A percentile compares a stretch with the other conserved stretches of the same genome.
These are phyloP conservation scores for Lottia gigantea DNA, from an alignment of 2,888 invertebrate genomes.

Conservation along the genomic window DNA sequence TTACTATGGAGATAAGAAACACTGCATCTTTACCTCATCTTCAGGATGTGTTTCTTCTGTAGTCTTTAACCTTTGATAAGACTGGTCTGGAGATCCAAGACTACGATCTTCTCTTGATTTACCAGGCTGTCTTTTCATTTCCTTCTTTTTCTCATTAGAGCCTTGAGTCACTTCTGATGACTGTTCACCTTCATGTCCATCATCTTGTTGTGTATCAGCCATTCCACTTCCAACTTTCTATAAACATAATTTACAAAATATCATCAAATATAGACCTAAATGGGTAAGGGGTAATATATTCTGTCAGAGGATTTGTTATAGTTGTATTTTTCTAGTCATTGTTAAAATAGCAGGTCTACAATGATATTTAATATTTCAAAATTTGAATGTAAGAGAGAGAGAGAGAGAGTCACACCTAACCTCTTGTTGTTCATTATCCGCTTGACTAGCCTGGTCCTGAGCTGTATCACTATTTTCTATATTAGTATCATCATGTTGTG, in stretches of 20 bases:
- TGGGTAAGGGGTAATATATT: no score
- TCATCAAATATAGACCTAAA: no score
- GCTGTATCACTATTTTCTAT: conserved; percentile 53
- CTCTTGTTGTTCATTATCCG: conserved; percentile 52
- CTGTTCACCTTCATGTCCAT: conserved; percentile 64
- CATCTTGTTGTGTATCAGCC: conserved; percentile 70
- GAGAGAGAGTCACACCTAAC: conserved; percentile 25
- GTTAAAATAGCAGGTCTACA: no score
- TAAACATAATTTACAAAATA: background rate
- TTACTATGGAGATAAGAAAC: no score
- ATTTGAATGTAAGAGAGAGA: no score
- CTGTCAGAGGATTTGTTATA: no score
- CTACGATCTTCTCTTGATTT: conserved; percentile 54
- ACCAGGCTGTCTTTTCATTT: conserved; percentile 54
- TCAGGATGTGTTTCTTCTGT: conserved; percentile 38
- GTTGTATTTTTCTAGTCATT: no score
- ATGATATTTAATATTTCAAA: no score
- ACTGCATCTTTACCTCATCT: conserved; percentile 18
- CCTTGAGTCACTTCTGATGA: conserved; percentile 46
- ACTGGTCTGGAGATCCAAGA: conserved; percentile 61
- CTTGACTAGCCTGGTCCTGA: conserved; percentile 45
- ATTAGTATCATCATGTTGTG: conserved; percentile 46
- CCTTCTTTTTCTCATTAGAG: conserved; percentile 42
- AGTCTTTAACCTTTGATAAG: conserved; percentile 60
- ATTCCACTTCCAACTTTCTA: conserved; percentile 67